Conservation (phyloP, 2,888 invertebrate species). For the Euplexia lucipara region DNA sequence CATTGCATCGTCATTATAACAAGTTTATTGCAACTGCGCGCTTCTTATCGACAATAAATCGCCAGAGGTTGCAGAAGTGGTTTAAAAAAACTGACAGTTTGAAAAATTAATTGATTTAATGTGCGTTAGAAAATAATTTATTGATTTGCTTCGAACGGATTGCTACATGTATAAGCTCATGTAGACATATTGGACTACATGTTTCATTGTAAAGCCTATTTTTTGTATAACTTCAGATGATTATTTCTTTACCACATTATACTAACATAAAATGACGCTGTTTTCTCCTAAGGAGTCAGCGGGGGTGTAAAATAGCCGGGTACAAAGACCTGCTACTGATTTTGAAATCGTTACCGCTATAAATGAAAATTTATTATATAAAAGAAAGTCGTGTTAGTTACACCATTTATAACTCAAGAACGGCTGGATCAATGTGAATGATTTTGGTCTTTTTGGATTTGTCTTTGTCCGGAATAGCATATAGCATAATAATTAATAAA, state of each 20-base stretch:
- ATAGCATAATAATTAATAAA: no score
- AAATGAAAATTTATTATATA: no score
- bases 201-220: not conserved
- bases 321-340: not conserved
- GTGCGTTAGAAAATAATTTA: not conserved
- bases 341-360: no score
- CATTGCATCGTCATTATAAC: slow-evolving; percentile 12
- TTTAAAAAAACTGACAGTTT: slow-evolving; percentile 12
- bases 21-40: slow-evolving; percentile 45
- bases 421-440: no score
- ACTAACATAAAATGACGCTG: not conserved
- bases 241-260: not conserved
- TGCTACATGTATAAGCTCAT: slow-evolving; percentile 21
- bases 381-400: no score
- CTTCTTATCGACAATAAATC: slow-evolving; percentile 42
- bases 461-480: no score
- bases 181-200: not conserved
- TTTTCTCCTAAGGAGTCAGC: no score
- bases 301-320: not conserved
- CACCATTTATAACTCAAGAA: no score
- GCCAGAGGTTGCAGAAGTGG: slow-evolving; percentile 18
- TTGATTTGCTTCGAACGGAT: slow-evolving; percentile 15
- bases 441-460: no score
- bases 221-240: not conserved
- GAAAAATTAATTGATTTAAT: slow-evolving; percentile 24